Evolutionary conservation across 1,140 invertebrate species (phyloP).

Genomic region (Drosophila arizonae): DNA sequence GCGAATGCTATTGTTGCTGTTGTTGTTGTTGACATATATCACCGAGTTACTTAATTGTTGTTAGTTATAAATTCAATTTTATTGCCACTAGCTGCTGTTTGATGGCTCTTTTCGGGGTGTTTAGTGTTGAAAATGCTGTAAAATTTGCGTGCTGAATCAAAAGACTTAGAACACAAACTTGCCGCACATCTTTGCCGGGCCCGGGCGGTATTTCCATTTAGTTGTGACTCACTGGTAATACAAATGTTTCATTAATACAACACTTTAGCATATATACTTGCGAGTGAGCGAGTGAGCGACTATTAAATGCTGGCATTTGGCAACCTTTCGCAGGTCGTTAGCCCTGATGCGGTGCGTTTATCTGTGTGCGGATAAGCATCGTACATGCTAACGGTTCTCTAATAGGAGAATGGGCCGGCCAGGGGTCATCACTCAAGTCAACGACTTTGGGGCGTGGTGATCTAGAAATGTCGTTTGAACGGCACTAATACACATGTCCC

Average conservation of each 20-base stretch:
- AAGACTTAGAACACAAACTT: conserved; percentile 70
- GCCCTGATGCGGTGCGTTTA: conserved; percentile 51
- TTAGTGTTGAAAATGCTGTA: conserved; percentile 45
- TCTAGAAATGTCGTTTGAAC: conserved; percentile 61
- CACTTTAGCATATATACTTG: conserved; percentile 14
- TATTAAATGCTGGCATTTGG: conserved; percentile 27
- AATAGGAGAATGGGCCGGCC: not conserved
- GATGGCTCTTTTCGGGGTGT: conserved; percentile 50
- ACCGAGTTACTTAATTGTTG: conserved; percentile 19
- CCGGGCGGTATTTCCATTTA: not conserved
- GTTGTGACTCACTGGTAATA: conserved; percentile 40
- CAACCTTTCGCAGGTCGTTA: conserved; percentile 65
- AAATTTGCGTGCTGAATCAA: conserved; percentile 49
- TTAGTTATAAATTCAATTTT: conserved; percentile 64
- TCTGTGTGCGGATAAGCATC: conserved; percentile 44
- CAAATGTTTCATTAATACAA: conserved; percentile 21
- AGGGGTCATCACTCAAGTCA: conserved; percentile 60
- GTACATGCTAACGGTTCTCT: conserved; percentile 23
- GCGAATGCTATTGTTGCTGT: conserved; percentile 14
- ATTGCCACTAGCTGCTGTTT: conserved; percentile 56
- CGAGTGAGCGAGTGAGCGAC: conserved; percentile 5
- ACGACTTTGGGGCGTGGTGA: conserved; percentile 70
- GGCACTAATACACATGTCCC: conserved; percentile 32
- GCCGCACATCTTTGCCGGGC: conserved; percentile 4
- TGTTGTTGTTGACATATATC: conserved; percentile 52